Conservation (phyloP, 2,113 vertebrate genomes). For the Ailuropoda melanoleuca region DNA sequence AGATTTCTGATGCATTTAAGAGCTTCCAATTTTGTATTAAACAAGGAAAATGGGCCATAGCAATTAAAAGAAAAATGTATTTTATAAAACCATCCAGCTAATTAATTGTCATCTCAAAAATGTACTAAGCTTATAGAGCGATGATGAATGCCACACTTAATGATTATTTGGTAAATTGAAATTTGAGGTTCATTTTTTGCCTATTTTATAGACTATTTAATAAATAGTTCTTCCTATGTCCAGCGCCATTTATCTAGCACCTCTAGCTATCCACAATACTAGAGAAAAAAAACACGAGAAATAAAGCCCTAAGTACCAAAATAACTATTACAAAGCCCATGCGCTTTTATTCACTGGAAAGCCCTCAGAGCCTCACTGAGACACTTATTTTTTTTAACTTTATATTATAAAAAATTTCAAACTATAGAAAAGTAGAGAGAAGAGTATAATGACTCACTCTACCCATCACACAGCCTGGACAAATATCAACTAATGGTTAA, state of each 20-base stretch:
- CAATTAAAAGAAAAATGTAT: slow-evolving; percentile 10
- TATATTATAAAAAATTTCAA: background rate
- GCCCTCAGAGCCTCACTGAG: background rate
- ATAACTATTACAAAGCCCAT: background rate
- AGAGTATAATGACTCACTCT: background rate
- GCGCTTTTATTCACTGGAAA: background rate
- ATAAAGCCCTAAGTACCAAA: background rate
- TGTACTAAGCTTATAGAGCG: background rate
- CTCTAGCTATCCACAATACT: background rate
- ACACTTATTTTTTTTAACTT: background rate
- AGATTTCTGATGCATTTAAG: slow-evolving; percentile 42
- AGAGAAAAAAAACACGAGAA: background rate
- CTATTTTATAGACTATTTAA: background rate
- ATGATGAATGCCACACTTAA: background rate
- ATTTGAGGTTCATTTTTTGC: background rate
- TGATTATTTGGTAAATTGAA: background rate
- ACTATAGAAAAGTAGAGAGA: background rate
- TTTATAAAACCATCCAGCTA: background rate
- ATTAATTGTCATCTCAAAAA: slow-evolving; percentile 38
- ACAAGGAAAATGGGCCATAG: slow-evolving; percentile 11
- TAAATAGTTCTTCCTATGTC: background rate
- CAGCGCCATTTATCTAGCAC: background rate
- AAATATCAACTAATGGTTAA: background rate
- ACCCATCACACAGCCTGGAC: too few species aligned
- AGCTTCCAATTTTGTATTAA: slow-evolving; percentile 4